phyloP scores from a whole-genome alignment of 2,888 invertebrate genomes.

The Rhingia campestris region DNA sequence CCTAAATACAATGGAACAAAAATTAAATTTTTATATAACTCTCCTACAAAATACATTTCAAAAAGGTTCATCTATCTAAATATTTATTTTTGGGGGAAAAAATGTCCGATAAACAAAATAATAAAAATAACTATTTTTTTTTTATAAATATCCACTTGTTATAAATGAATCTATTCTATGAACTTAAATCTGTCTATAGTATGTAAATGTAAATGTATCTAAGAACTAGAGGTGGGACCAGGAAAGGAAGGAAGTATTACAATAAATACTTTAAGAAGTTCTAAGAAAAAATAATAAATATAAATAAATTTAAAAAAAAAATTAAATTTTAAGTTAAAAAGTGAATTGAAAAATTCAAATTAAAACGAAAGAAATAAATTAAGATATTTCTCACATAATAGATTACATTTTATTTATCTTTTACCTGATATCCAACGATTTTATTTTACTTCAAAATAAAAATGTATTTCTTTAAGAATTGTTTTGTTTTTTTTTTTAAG shows the following conservation, averaged over 20 bases:
- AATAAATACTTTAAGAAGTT: constrained; percentile 56
- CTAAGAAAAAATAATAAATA: constrained; percentile 37
- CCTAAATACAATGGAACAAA: constrained; percentile 65
- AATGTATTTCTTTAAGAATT: constrained; percentile 1
- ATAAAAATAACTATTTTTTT: constrained; percentile 3
- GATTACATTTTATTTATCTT: constrained; percentile 45
- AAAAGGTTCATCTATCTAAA: constrained; percentile 46
- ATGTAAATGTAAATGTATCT: constrained; percentile 73
- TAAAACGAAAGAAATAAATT: constrained; percentile 17
- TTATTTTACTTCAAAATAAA: constrained; percentile 59
- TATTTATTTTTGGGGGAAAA: constrained; percentile 8
- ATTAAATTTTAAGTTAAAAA: constrained; percentile 33
- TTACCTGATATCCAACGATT: constrained; percentile 73
- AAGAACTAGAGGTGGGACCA: constrained; percentile 63
- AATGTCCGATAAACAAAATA: constrained; percentile 34
- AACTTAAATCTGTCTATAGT: constrained; percentile 70
- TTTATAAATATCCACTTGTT: constrained; percentile 32
- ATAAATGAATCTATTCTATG: constrained; percentile 61
- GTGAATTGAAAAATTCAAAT: constrained; percentile 23
- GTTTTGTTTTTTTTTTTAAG: constrained; percentile 3
- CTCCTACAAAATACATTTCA: constrained; percentile 64
- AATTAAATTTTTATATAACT: constrained; percentile 53
- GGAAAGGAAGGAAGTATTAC: constrained; percentile 57
- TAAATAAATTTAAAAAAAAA: constrained; percentile 32
- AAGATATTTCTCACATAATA: constrained; percentile 29